Conservation (phyloP, 1,140 invertebrate species). For the Drosophila simulans region DNA sequence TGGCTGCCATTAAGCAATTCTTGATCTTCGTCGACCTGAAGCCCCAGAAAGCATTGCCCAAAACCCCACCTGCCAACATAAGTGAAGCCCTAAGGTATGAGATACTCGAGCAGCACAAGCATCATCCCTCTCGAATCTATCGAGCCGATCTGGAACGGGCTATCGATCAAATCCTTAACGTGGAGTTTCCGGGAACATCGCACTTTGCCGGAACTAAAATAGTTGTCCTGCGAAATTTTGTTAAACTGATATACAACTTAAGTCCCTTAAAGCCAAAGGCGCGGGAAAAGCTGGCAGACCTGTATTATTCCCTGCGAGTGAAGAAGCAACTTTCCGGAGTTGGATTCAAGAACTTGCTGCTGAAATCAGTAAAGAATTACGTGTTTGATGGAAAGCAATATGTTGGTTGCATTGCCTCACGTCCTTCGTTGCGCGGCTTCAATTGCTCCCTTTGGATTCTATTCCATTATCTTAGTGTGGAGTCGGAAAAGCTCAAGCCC, state of each 20-base stretch:
- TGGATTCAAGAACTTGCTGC: background rate
- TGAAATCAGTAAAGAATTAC: background rate
- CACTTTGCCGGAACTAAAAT: background rate
- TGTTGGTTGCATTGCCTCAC: background rate
- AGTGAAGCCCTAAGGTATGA: background rate
- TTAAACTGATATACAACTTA: background rate
- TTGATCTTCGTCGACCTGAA: background rate
- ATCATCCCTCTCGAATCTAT: background rate
- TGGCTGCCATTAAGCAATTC: background rate
- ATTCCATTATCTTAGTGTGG: background rate
- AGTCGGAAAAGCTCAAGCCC: background rate
- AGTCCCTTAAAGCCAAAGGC: background rate
- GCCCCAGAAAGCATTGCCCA: background rate
- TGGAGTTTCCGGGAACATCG: background rate
- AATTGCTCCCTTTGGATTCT: conserved; percentile 1
- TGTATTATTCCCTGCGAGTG: background rate
- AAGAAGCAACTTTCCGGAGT: background rate
- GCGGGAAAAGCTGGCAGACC: background rate
- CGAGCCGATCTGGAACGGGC: conserved; percentile 2
- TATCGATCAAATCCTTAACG: background rate
- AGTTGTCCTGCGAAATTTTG: background rate
- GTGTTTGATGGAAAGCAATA: background rate
- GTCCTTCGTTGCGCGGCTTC: background rate
- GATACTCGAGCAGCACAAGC: background rate
- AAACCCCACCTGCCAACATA: background rate